Conservation (phyloP, 2,888 invertebrate species). For the Thalpophila matura region DNA sequence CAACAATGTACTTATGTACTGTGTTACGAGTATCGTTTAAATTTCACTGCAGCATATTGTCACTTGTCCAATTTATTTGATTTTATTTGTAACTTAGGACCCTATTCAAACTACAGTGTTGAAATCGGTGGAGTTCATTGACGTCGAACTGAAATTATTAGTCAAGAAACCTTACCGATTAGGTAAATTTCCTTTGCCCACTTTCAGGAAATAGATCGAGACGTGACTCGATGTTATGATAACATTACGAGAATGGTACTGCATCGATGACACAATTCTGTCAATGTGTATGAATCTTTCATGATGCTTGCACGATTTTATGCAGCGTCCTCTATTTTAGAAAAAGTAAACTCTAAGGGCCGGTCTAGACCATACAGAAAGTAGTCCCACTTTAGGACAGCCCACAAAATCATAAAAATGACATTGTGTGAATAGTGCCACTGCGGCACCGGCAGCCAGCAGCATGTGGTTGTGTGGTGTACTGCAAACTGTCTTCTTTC, state of each 20-base stretch:
- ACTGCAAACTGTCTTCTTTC: no score
- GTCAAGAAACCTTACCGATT: constrained; percentile 22
- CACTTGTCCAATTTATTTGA: constrained; percentile 71
- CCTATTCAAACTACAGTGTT: background rate
- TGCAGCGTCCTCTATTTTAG: background rate
- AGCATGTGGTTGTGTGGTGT: background rate
- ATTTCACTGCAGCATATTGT: constrained; percentile 61
- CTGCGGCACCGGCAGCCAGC: background rate
- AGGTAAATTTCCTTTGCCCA: constrained; percentile 13
- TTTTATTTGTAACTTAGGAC: constrained; percentile 27
- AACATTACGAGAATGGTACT: background rate
- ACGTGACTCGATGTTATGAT: constrained; percentile 14
- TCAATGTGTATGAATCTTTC: constrained; percentile 9
- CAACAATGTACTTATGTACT: constrained; percentile 51
- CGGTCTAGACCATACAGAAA: background rate
- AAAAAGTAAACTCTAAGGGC: background rate
- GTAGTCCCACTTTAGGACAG: background rate
- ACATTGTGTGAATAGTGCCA: background rate
- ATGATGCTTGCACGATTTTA: constrained; percentile 5
- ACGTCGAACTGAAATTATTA: constrained; percentile 45
- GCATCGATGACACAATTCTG: constrained; percentile 11
- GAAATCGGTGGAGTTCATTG: constrained; percentile 21
- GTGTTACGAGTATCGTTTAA: constrained; percentile 54
- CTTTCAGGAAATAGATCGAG: constrained; percentile 17
- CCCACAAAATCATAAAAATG: background rate